Base-by-base conservation (phyloP, 2,888 invertebrate species). In the Hirtodrosophila trivittata region DNA sequence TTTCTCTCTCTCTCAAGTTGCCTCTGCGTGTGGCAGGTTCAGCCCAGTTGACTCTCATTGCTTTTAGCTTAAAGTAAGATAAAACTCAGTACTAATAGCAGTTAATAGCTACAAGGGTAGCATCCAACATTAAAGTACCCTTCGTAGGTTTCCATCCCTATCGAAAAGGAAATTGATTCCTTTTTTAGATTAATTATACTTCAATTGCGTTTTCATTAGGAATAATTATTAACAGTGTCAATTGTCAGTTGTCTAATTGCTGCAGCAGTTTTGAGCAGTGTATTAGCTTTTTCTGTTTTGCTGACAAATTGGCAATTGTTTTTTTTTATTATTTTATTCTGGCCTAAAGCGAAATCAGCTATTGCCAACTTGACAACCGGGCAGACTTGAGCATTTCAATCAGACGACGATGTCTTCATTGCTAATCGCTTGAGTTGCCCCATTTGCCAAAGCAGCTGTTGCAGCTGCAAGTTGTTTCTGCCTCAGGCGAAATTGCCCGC, bases 371-470 rank as follows among this genome's bases (percentile, higher is more conserved):
- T 50, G 60, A 9, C 73, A 67, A 60, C 33, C 50, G 54, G 14
- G 38, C 57, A 21, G 2, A 59, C 64, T 52, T 71, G 65, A 56
- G 57, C 55, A 65, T 75, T 81, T 75, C 85, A 78, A 78, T 76
- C 77, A 66, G 38, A 55, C 52, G 13, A 43, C 55, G 64, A 84
- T 75, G 85, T 73, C 73, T 73, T 75, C 55, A 77, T 77, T 82
- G 84, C 85, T 84, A 77, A 77, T 77, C 85, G 76, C 80, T 60
- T 70, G 62, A 69, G 68, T 21, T 86, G 75, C 58, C 66, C 65
- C 74, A 78, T 78, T 85, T 80, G 83, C 72, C 64, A 62, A 21
- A 37, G 63, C 39, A 65, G 25, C 35, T 49, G 30, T 16, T 12
- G 43, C 43, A 33, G 25, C 46, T 32, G 62, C 58, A 42, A 41